These are phyloP conservation scores for Lordiphosa fenestrarum DNA, from an alignment of 2,888 invertebrate species.

Conservation along the genomic window DNA sequence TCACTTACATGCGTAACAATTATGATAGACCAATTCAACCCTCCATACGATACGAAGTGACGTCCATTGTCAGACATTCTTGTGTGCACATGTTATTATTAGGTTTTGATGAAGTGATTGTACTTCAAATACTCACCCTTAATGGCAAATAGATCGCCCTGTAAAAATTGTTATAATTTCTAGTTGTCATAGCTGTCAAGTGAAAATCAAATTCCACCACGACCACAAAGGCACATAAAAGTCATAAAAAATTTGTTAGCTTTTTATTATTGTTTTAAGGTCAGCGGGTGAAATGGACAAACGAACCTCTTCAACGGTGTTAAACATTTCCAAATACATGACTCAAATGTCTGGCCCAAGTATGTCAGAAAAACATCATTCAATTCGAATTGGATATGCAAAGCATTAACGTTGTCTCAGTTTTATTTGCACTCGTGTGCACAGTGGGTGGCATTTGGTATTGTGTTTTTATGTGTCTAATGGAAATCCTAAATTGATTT, in stretches of 20 bases:
- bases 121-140: conserved; percentile 34
- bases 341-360: conserved; percentile 26
- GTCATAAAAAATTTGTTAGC: conserved; percentile 15
- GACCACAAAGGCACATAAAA: conserved; percentile 16
- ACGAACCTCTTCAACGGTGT: conserved; percentile 22
- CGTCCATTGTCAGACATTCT: conserved; percentile 21
- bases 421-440: conserved; percentile 61
- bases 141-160: conserved; percentile 3
- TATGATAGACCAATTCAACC: conserved; percentile 51
- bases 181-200: conserved; percentile 44
- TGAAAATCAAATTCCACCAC: conserved; percentile 20
- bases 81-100: conserved; percentile 60
- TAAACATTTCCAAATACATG: conserved; percentile 48
- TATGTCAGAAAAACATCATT: conserved; percentile 27
- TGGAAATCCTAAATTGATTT: conserved; percentile 62
- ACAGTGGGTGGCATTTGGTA: conserved; percentile 66
- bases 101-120: conserved; percentile 49
- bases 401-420: conserved; percentile 48
- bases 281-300: conserved; percentile 55
- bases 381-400: conserved; percentile 50
- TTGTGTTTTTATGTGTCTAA: conserved; percentile 11
- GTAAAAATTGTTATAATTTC: conserved; percentile 38
- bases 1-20: conserved; percentile 15
- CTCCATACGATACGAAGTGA: conserved; percentile 18
- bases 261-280: conserved; percentile 37